Evolutionary conservation across 1,140 invertebrate genomes (phyloP).

Genomic region (Drosophila azteca): DNA sequence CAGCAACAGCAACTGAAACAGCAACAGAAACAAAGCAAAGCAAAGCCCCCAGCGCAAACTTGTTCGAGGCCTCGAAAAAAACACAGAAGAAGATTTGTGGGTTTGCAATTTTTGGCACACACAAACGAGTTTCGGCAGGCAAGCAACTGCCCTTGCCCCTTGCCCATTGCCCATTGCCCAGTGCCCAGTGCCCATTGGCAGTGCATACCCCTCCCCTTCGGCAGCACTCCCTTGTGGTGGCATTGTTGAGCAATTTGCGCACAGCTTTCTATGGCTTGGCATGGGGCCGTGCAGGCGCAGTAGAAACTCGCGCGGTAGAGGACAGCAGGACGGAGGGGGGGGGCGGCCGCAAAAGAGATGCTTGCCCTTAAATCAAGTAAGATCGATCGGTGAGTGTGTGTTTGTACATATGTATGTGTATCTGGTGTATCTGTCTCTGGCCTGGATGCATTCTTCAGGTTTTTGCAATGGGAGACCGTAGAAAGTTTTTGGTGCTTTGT

Average conservation of each 20-base stretch:
- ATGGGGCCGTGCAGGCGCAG: conserved; percentile 10
- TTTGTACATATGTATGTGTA: conserved; percentile 11
- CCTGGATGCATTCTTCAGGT: conserved; percentile 23
- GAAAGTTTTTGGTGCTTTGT: conserved; percentile 39
- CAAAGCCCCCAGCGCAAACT: conserved; percentile 25
- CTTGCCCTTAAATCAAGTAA: conserved; percentile 39
- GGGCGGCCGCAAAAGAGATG: neutral
- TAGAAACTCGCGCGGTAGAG: neutral
- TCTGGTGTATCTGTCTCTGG: conserved; percentile 1
- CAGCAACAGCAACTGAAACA: conserved; percentile 27
- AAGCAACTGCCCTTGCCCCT: conserved; percentile 23
- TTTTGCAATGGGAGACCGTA: conserved; percentile 20
- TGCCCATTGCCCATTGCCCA: neutral
- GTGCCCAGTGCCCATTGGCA: neutral
- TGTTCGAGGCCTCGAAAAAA: conserved; percentile 1
- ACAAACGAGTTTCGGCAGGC: conserved; percentile 49
- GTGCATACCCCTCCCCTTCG: conserved; percentile 3
- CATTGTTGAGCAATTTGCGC: conserved; percentile 45
- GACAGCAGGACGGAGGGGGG: no score
- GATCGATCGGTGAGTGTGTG: conserved; percentile 49
- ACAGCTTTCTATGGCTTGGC: conserved; percentile 67
- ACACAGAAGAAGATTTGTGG: conserved; percentile 61
- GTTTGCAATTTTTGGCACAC: conserved; percentile 75
- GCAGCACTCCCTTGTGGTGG: neutral
- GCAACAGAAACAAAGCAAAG: conserved; percentile 10